Percentiles rank a stretch among this genome's conserved stretches.
Conservation (phyloP, 2,113 vertebrate species). For the Indicator maculatus region DNA sequence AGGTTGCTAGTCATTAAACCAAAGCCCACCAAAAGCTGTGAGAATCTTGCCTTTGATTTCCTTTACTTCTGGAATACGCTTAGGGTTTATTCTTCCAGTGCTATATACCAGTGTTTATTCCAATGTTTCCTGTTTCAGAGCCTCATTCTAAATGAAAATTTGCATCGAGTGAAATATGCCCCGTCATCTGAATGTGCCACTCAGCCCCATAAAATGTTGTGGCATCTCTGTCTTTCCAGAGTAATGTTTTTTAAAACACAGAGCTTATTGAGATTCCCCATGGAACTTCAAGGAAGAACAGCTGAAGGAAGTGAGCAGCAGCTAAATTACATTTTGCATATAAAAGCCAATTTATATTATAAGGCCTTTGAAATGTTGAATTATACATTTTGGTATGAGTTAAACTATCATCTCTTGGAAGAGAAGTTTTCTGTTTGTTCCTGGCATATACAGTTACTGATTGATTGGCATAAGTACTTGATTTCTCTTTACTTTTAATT, state of each 20-base stretch:
- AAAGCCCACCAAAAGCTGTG: neutral
- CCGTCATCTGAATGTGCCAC: neutral
- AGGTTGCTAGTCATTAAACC: neutral
- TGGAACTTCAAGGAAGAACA: neutral
- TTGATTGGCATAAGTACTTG: neutral
- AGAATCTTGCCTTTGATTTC: neutral
- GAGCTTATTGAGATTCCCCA: neutral
- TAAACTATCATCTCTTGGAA: neutral
- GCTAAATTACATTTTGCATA: neutral
- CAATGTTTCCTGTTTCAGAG: neutral
- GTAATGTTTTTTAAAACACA: neutral
- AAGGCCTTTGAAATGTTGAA: constrained; percentile 17
- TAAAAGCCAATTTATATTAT: neutral
- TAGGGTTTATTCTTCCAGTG: neutral
- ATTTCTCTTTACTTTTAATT: constrained; percentile 22
- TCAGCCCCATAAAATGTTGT: neutral
- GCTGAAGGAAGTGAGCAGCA: neutral
- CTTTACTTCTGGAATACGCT: neutral
- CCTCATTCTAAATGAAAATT: neutral
- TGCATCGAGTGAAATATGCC: neutral
- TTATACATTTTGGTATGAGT: neutral
- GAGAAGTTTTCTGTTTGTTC: constrained; percentile 11
- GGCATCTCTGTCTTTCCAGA: neutral
- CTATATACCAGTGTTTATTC: neutral
- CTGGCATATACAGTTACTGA: neutral